Evolutionary conservation across 2,797 vertebrate genomes (phyloP).

Genomic region (Chrosomus eos): DNA sequence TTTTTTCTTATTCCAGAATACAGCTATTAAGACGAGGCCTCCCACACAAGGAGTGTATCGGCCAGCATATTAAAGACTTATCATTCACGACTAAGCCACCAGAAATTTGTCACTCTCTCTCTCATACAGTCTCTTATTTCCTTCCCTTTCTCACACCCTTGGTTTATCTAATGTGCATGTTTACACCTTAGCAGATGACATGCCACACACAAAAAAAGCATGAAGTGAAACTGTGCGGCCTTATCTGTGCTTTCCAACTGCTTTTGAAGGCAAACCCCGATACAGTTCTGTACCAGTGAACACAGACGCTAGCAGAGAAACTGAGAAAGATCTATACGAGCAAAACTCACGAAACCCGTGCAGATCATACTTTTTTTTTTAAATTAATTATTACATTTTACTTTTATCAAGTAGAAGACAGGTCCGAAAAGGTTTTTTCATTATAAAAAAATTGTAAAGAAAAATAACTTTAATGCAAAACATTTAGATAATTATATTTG

Average conservation of each 20-base stretch:
- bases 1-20: slow-evolving; percentile 10
- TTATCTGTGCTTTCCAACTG: slow-evolving; percentile 76
- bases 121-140: neutral
- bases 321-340: neutral
- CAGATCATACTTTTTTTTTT: too few relatives aligned
- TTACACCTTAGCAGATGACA: slow-evolving; percentile 11
- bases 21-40: slow-evolving; percentile 21
- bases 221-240: slow-evolving; percentile 67
- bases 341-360: neutral
- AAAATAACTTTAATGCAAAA: neutral
- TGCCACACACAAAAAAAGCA: neutral
- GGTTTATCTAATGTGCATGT: slow-evolving; percentile 37
- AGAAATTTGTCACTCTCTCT: neutral
- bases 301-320: neutral
- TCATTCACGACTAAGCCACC: neutral
- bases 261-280: slow-evolving; percentile 45
- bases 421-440: neutral
- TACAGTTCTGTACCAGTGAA: slow-evolving; percentile 33
- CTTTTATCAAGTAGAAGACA: neutral
- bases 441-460: neutral
- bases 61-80: slow-evolving; percentile 21
- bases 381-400: too few relatives aligned
- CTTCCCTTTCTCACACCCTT: slow-evolving; percentile 53
- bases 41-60: slow-evolving; percentile 33
- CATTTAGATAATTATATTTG: neutral